Evolutionary conservation across 2,113 vertebrate species (phyloP).

Genomic region (Peromyscus maniculatus): DNA sequence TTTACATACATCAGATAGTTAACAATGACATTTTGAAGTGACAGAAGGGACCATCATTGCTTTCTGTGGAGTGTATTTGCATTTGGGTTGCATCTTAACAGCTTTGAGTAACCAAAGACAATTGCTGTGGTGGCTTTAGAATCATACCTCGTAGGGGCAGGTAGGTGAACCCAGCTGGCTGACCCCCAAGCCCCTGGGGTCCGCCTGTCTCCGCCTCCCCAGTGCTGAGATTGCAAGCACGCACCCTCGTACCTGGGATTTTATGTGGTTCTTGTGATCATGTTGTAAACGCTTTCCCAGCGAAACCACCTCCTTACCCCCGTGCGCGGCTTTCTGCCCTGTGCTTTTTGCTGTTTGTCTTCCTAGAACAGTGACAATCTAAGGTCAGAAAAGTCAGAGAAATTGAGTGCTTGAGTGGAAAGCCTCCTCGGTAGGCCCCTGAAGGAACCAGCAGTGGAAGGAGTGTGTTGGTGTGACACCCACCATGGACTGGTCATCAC

Average conservation of each 20-base stretch:
- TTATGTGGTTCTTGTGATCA: too few relatives aligned
- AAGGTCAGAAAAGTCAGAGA: conserved; percentile 15
- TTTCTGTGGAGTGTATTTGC: conserved; percentile 18
- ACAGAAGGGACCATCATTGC: background rate
- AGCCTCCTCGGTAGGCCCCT: background rate
- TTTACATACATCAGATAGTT: background rate
- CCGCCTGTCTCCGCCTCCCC: background rate
- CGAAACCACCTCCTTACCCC: background rate
- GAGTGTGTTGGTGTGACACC: background rate
- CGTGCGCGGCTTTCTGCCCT: too few relatives aligned
- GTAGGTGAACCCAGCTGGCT: background rate
- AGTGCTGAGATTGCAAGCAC: too few relatives aligned
- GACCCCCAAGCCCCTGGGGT: background rate
- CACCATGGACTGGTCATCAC: background rate
- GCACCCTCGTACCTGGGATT: too few relatives aligned
- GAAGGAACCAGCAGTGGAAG: background rate
- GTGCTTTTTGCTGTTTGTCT: background rate
- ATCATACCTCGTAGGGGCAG: background rate
- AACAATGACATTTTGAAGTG: background rate
- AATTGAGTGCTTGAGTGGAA: conserved; percentile 39
- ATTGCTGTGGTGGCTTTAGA: background rate
- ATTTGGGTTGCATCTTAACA: conserved; percentile 25
- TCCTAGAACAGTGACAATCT: background rate
- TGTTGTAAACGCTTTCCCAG: background rate
- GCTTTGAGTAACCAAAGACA: conserved; percentile 13